Evolutionary conservation across 2,113 vertebrate genomes (phyloP).

Genomic region (Meleagris gallopavo): DNA sequence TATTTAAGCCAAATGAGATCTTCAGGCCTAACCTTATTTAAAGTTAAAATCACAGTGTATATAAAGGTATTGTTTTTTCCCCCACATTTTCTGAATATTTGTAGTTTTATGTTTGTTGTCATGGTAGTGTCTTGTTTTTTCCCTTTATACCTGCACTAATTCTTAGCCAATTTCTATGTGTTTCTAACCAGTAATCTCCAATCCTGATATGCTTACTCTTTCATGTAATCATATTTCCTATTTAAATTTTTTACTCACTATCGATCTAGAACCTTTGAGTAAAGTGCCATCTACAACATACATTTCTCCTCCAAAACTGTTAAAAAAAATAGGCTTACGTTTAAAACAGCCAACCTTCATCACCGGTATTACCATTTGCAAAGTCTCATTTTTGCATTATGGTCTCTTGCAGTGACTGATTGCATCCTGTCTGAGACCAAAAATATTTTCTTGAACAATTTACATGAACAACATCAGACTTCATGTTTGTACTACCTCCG

Average conservation of each 20-base stretch:
- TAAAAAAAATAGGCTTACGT: neutral
- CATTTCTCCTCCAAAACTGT: neutral
- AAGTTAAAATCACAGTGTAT: neutral
- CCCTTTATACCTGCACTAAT: neutral
- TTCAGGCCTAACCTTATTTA: neutral
- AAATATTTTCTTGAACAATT: neutral
- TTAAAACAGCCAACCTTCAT: neutral
- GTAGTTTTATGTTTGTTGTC: neutral
- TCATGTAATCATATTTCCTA: neutral
- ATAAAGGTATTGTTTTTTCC: accelerated
- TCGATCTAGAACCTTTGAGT: neutral
- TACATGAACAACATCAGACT: neutral
- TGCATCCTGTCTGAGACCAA: neutral
- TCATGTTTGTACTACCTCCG: neutral
- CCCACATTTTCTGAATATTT: neutral
- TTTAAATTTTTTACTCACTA: accelerated
- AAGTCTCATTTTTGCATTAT: neutral
- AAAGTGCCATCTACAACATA: neutral
- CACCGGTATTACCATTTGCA: neutral
- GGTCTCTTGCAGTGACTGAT: neutral
- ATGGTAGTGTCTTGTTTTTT: neutral
- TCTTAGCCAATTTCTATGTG: neutral
- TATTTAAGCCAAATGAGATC: neutral
- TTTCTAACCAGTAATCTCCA: neutral
- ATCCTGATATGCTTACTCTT: neutral